Base-by-base conservation (phyloP, 1,140 invertebrate species). In the Drosophila navojoa region DNA sequence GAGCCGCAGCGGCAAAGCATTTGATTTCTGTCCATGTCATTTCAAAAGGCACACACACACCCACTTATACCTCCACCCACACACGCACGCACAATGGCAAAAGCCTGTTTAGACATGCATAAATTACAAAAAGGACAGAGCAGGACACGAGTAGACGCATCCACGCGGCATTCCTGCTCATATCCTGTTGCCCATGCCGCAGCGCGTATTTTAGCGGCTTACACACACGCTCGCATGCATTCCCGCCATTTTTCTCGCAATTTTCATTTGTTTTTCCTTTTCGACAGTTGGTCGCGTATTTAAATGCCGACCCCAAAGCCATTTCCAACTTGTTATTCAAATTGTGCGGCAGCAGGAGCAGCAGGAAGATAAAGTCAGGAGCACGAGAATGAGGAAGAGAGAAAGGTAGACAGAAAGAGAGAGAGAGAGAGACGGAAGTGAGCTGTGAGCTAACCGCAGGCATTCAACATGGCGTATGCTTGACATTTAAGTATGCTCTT, bases 401-500 rank as follows among this genome's bases (percentile, higher is more conserved):
- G 44, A n/a, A 29, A 27, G 10, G 49, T 49, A 11, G 15, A 38
- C 13, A 22, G 27, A 25, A 5, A 16, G n/a, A 22, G 47, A 35
- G 22, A 27, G 15, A 35, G 58, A 67, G 54, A 62, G 53, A 55
- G 49, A n/a, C 13, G 6, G 27, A 9, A 4, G 42, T 5, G 29
- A 45, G 53, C 13, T 44, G 15, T 9, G 54, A 40, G 35, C 49
- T 76, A 85, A 87, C 81, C 81, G 68, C 82, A 87, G 61, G 71
- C 70, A 76, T 66, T 70, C 70, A 71, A 73, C 81, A 40, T 38
- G 71, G 57, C 76, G 82, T 74, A 87, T 76, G 78, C 81, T 87
- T 81, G 71, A 86, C 76, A 81, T 70, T 70, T 76, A 81, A 86
- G 82, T 87, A 68, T 61, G 76, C 47, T 61, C 49, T 52, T 40